These are phyloP conservation scores for Muraenolepis orangiensis DNA, from an alignment of 2,797 vertebrate species.

Conservation along the genomic window DNA sequence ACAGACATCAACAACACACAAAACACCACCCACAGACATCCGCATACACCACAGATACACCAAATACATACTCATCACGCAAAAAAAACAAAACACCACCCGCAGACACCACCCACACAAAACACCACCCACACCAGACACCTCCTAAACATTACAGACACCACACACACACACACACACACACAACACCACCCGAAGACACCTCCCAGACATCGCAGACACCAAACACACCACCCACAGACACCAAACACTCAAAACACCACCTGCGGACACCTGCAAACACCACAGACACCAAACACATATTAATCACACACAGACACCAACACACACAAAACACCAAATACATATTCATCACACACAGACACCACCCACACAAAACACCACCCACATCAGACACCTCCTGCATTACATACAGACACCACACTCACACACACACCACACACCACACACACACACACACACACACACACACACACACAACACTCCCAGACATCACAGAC, in stretches of 20 bases:
- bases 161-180: neutral
- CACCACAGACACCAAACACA: neutral
- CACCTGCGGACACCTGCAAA: neutral
- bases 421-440: neutral
- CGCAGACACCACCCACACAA: neutral
- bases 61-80: too few species aligned
- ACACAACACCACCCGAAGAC: too few species aligned
- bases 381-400: neutral
- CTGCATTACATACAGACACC: constrained; percentile 1
- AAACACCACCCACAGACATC: too few species aligned
- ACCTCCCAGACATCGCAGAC: neutral
- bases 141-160: constrained; percentile 3
- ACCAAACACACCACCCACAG: constrained; percentile 2
- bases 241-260: constrained; percentile 7
- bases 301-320: neutral
- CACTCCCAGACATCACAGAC: neutral
- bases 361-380: neutral
- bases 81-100: too few species aligned
- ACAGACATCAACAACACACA: too few species aligned
- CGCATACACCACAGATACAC: too few species aligned
- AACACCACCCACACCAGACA: neutral
- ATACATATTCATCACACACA: too few species aligned
- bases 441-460: constrained; percentile 5
- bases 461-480: neutral
- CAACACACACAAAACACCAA: too few species aligned